Evolutionary conservation across 2,888 invertebrate genomes (phyloP).

Genomic region (Gandaritis pyraliata): DNA sequence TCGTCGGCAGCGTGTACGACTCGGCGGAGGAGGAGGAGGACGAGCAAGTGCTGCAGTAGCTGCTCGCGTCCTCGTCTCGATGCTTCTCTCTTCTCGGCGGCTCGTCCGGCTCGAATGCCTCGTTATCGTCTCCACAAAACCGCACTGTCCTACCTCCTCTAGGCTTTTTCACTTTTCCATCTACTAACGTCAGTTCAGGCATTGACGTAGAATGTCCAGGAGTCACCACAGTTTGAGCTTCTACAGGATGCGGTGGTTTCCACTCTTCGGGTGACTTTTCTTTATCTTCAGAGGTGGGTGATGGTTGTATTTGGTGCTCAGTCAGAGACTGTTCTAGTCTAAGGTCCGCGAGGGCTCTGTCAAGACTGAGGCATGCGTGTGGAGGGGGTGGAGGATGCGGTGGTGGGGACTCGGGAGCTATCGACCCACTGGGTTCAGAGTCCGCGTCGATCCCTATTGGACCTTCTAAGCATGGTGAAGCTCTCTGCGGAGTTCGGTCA

Average conservation of each 20-base stretch:
- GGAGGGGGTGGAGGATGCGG: slow-evolving; percentile 76
- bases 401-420: slow-evolving; percentile 83
- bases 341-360: slow-evolving; percentile 76
- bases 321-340: slow-evolving; percentile 88
- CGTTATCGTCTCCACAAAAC: slow-evolving; percentile 78
- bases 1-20: slow-evolving; percentile 93
- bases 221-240: slow-evolving; percentile 79
- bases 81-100: slow-evolving; percentile 62
- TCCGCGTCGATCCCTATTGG: slow-evolving; percentile 80
- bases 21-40: slow-evolving; percentile 95
- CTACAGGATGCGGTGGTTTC: slow-evolving; percentile 80
- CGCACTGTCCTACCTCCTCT: slow-evolving; percentile 74
- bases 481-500: slow-evolving; percentile 84
- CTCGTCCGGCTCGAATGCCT: slow-evolving; percentile 77
- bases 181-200: slow-evolving; percentile 79
- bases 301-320: slow-evolving; percentile 87
- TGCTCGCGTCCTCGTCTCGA: slow-evolving; percentile 87
- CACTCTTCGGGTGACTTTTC: slow-evolving; percentile 77
- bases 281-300: slow-evolving; percentile 65
- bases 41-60: slow-evolving; percentile 95
- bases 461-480: slow-evolving; percentile 65
- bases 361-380: slow-evolving; percentile 75
- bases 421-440: slow-evolving; percentile 84
- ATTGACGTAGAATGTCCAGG: slow-evolving; percentile 82
- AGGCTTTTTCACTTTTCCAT: slow-evolving; percentile 68